Percentiles rank a stretch among this genome's conserved stretches.
phyloP scores from a whole-genome alignment of 2,113 vertebrate species.

The Gobiocypris rarus region DNA sequence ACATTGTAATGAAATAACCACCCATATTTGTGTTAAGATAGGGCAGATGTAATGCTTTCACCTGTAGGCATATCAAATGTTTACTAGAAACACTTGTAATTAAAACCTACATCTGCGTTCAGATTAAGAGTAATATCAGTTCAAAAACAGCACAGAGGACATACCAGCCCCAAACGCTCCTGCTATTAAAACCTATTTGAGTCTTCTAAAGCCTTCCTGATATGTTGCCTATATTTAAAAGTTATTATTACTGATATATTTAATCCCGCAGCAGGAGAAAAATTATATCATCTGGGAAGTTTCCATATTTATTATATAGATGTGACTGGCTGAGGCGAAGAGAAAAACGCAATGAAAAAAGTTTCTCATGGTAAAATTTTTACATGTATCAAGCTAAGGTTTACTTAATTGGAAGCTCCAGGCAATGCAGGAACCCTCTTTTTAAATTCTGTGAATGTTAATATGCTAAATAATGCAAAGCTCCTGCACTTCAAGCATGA shows the following conservation, averaged over 20 bases:
- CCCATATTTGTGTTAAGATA: slow-evolving; percentile 51
- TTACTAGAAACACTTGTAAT: slow-evolving; percentile 68
- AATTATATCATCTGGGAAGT: slow-evolving; percentile 89
- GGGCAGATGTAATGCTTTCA: slow-evolving; percentile 61
- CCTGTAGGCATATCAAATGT: slow-evolving; percentile 66
- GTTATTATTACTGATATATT: slow-evolving; percentile 96
- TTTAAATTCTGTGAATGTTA: slow-evolving; percentile 99
- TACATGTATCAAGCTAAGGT: slow-evolving; percentile 99
- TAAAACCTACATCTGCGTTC: slow-evolving; percentile 71
- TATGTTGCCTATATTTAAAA: slow-evolving; percentile 91
- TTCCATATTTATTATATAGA: slow-evolving; percentile 97
- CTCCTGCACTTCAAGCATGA: slow-evolving; percentile 99
- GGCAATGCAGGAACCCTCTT: slow-evolving; percentile 97
- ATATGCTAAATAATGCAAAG: slow-evolving; percentile 99
- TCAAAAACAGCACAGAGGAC: slow-evolving; percentile 57
- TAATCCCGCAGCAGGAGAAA: slow-evolving; percentile 92
- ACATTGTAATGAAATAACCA: slow-evolving; percentile 52
- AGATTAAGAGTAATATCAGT: slow-evolving; percentile 72
- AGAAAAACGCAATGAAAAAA: slow-evolving; percentile 76
- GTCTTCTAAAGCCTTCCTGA: slow-evolving; percentile 85
- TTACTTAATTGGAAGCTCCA: slow-evolving; percentile 99
- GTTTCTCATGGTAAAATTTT: slow-evolving; percentile 96
- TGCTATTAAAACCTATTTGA: slow-evolving; percentile 75
- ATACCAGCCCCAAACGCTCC: slow-evolving; percentile 55
- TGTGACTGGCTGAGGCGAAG: slow-evolving; percentile 81